Conservation (phyloP, 2,888 invertebrate species). For the Scrobipalpa costella region DNA sequence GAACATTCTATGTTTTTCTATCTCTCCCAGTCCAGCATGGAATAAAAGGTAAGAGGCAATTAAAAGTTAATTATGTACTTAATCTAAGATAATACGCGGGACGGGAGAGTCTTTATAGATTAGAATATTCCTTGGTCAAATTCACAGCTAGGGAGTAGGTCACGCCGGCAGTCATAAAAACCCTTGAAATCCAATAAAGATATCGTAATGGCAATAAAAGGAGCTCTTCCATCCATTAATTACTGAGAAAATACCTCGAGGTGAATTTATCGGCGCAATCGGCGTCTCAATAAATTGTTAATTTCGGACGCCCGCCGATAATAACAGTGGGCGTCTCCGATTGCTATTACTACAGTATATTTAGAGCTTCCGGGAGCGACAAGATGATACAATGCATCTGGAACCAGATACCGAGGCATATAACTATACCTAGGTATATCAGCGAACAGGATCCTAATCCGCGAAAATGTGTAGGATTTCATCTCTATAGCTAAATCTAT, state of each 20-base stretch:
- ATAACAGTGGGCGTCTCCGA: conserved; percentile 50
- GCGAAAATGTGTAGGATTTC: background rate
- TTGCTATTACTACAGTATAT: conserved; percentile 47
- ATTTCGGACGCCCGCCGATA: conserved; percentile 53
- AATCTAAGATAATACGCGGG: no score
- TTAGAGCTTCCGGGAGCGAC: conserved; percentile 23
- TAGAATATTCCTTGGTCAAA: background rate
- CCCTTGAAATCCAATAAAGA: conserved; percentile 64
- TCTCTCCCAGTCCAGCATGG: no score
- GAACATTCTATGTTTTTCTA: no score
- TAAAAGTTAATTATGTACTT: background rate
- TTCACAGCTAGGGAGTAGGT: conserved; percentile 40
- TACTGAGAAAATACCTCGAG: conserved; percentile 60
- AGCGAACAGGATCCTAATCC: no score
- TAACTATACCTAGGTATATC: background rate
- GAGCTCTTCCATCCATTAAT: conserved; percentile 59
- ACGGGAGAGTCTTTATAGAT: background rate
- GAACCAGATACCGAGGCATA: conserved; percentile 13
- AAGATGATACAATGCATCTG: conserved; percentile 18
- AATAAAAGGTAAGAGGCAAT: no score
- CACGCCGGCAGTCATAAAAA: conserved; percentile 42
- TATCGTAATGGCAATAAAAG: conserved; percentile 67
- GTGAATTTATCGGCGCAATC: conserved; percentile 64
- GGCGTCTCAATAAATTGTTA: conserved; percentile 66
- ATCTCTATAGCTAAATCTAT: no score